These are phyloP conservation scores for Aricia artaxerxes DNA, from an alignment of 2,888 invertebrate species.

Conservation along the genomic window DNA sequence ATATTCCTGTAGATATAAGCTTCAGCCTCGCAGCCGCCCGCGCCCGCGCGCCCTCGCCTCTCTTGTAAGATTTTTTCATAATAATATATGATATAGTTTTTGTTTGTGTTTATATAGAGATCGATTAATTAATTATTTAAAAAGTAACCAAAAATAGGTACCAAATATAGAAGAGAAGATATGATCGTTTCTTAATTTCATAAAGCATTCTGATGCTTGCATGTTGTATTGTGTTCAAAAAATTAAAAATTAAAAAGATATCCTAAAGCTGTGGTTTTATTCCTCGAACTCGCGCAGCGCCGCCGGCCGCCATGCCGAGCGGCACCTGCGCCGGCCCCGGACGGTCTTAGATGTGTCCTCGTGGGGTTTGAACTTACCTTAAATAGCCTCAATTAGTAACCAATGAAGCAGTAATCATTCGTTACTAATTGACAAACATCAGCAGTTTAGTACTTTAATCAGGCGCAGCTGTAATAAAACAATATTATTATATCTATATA, in stretches of 20 bases:
- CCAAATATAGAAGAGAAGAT: conserved; percentile 76
- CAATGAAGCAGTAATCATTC: too few relatives aligned
- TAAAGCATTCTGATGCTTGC: conserved; percentile 80
- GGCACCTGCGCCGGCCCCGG: not conserved
- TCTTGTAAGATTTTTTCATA: conserved; percentile 75
- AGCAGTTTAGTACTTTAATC: too few relatives aligned
- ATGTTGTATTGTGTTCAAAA: conserved; percentile 82
- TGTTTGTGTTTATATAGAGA: conserved; percentile 77
- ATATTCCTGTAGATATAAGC: conserved; percentile 43
- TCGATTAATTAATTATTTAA: conserved; percentile 75
- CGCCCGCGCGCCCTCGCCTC: conserved; percentile 58
- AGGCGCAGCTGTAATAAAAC: too few relatives aligned
- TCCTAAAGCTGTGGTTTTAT: conserved; percentile 53
- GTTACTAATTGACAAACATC: too few relatives aligned
- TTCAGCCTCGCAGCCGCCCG: conserved; percentile 45
- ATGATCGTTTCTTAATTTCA: conserved; percentile 78
- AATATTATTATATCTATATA: too few relatives aligned
- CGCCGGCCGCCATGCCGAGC: not conserved
- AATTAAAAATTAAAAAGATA: conserved; percentile 76
- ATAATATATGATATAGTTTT: conserved; percentile 71
- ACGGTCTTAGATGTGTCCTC: not conserved
- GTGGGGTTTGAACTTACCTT: too few relatives aligned
- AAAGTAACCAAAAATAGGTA: conserved; percentile 79
- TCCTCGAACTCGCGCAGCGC: conserved; percentile 24
- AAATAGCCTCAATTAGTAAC: too few relatives aligned